Evolutionary conservation across 1,140 invertebrate genomes (phyloP), one percentile per base, ranked within the genome.

Genomic region (Sarcophaga bullata): DNA sequence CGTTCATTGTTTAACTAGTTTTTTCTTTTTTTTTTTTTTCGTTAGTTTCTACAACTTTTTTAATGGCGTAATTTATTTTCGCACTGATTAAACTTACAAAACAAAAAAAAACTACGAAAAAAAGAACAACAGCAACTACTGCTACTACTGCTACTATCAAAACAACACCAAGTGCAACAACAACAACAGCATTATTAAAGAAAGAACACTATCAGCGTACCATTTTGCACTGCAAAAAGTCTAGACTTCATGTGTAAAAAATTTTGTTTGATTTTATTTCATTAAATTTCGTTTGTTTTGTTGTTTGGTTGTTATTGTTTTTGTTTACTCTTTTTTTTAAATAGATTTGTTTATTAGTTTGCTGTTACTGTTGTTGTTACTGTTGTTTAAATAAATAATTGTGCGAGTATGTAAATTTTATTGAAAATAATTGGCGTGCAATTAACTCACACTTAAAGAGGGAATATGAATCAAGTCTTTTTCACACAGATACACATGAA

Each of bases 341-440:
- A 37, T 37, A 37, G 25, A 37, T 37, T 37, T 37, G 25, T 37
- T 37, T 58, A n/a, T 15, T 58, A n/a, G 54, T 58, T 11, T 58
- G 2, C 19, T 68, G 8, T 68, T 68, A 6, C 0, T 19, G 19
- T 68, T 0, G 15, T 68, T 68, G 62, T 25, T 58, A 13, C 15
- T 58, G 54, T 7, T 58, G 15, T n/a, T 58, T 15, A 58, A 68
- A 17, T 7, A 25, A 68, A 68, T 37, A 37, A 37, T 37, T 37
- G 25, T 37, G 62, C n/a, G 8, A 19, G 17, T 78, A 78, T 78
- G 75, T 78, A 78, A 78, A 78, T 78, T 78, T 78, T 78, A 78
- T 78, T 78, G 49, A 50, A 78, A 78, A 78, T 78, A 78, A 78
- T 78, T 78, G 75, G 75, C 75, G 50, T 50, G 50, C 82, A 83